Percentiles rank a stretch among this genome's conserved stretches.
Conservation (phyloP, 2,797 vertebrate species). For the Pangasius djambal region DNA sequence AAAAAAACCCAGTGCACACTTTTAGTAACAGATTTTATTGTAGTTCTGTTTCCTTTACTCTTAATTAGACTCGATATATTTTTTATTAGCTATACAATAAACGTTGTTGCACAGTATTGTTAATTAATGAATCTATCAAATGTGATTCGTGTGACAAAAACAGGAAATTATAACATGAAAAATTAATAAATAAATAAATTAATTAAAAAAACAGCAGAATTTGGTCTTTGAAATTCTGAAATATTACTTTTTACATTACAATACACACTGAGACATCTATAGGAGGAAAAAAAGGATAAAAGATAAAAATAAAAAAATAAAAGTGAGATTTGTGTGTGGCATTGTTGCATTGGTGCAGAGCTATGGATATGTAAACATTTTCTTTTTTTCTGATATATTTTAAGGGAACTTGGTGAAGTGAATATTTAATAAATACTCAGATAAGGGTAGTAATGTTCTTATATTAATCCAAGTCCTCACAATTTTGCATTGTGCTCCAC, state of each 20-base stretch:
- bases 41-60: conserved; percentile 70
- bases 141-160: conserved; percentile 1
- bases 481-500: conserved; percentile 91
- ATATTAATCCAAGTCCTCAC: conserved; percentile 48
- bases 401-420: conserved; percentile 75
- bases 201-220: conserved; percentile 62
- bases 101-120: background rate
- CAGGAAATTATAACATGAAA: background rate
- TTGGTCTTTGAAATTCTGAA: background rate
- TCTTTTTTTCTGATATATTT: conserved; percentile 83
- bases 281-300: background rate
- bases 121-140: conserved; percentile 18
- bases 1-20: background rate
- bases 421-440: conserved; percentile 54
- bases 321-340: conserved; percentile 62
- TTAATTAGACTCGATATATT: conserved; percentile 27
- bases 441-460: conserved; percentile 47
- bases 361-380: conserved; percentile 96
- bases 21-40: conserved; percentile 55
- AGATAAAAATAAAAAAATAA: background rate
- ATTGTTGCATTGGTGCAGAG: conserved; percentile 84
- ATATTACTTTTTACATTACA: conserved; percentile 65
- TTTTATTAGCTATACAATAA: conserved; percentile 34
- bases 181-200: conserved; percentile 34
- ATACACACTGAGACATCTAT: background rate